phyloP scores from a whole-genome alignment of 2,113 vertebrate species.

The Parus major region DNA sequence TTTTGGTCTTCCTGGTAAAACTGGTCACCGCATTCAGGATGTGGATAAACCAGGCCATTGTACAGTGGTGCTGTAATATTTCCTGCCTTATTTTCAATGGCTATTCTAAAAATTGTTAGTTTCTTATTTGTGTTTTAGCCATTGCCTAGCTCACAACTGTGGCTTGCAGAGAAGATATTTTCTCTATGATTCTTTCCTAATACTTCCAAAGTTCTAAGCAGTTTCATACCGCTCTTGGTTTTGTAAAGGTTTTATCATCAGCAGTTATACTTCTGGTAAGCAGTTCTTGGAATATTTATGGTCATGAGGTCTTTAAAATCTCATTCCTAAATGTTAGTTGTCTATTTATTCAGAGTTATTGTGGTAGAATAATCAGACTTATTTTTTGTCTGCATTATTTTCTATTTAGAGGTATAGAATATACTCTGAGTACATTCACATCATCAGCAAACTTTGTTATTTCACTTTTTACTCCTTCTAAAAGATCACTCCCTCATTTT shows the following conservation, averaged over 20 bases:
- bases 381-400: background rate
- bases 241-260: background rate
- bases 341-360: background rate
- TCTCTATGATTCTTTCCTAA: background rate
- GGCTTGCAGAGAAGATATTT: background rate
- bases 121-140: background rate
- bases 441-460: background rate
- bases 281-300: background rate
- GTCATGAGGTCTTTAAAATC: background rate
- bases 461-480: background rate
- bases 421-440: background rate
- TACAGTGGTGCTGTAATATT: background rate
- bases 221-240: background rate
- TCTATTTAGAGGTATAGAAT: background rate
- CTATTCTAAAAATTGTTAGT: background rate
- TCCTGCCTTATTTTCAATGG: background rate
- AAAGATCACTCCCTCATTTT: background rate
- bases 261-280: background rate
- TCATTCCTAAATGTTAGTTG: background rate
- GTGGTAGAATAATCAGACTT: background rate
- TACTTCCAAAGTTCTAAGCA: background rate
- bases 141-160: background rate
- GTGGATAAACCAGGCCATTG: background rate
- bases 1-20: background rate
- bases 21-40: background rate